phyloP scores from a whole-genome alignment of 2,888 invertebrate genomes.

The Calameuta idolon region DNA sequence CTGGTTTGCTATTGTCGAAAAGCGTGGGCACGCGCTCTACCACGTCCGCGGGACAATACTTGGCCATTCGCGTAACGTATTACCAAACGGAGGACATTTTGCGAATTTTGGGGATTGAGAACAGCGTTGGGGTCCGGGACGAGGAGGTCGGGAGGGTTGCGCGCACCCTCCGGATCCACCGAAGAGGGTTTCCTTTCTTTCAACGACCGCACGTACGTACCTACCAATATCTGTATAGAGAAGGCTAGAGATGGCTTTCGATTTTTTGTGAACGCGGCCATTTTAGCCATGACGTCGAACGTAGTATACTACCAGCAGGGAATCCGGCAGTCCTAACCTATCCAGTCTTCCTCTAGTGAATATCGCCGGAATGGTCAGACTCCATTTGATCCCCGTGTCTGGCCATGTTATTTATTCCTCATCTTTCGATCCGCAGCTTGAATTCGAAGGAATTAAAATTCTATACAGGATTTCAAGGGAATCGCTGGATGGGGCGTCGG shows the following conservation, averaged over 20 bases:
- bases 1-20: constrained; percentile 41
- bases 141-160: constrained; percentile 28
- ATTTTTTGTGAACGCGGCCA: constrained; percentile 33
- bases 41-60: constrained; percentile 50
- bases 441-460: background rate
- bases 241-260: constrained; percentile 41
- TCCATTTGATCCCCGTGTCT: background rate
- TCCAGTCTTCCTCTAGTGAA: background rate
- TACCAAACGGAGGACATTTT: constrained; percentile 53
- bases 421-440: background rate
- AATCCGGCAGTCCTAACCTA: background rate
- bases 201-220: constrained; percentile 30
- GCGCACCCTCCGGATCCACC: constrained; percentile 25
- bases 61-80: constrained; percentile 51
- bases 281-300: constrained; percentile 1
- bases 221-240: constrained; percentile 46
- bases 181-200: constrained; percentile 29
- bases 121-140: background rate
- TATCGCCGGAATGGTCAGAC: background rate
- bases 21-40: constrained; percentile 23
- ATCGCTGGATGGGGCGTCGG: background rate
- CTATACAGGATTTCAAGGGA: background rate
- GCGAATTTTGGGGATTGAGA: constrained; percentile 43
- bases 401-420: background rate
- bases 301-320: background rate